Percentiles rank a stretch among this genome's conserved stretches.
Evolutionary conservation across 1,140 invertebrate genomes (phyloP).

Genomic region (Nasonia vitripennis): DNA sequence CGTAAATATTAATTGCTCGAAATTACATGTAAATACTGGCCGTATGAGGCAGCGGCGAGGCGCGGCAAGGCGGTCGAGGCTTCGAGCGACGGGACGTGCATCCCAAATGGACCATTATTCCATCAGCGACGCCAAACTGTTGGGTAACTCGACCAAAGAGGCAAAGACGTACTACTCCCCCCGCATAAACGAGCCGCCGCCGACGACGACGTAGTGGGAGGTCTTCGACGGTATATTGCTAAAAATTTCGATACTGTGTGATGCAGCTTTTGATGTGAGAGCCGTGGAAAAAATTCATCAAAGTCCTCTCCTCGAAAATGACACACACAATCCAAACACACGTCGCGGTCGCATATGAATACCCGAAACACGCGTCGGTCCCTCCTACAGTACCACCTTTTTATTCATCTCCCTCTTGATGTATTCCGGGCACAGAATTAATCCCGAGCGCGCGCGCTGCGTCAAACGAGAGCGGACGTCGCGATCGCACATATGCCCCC

Average conservation of each 20-base stretch:
- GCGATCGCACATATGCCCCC: neutral
- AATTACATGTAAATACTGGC: conserved; percentile 72
- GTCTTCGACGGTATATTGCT: too few relatives aligned
- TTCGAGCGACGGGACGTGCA: conserved; percentile 68
- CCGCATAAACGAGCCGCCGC: conserved; percentile 2
- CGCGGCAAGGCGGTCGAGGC: conserved; percentile 49
- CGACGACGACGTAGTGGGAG: too few relatives aligned
- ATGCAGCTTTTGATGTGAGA: too few relatives aligned
- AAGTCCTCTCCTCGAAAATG: neutral
- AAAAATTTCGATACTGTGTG: too few relatives aligned
- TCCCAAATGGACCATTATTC: conserved; percentile 74
- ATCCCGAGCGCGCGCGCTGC: conserved; percentile 29
- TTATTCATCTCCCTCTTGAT: conserved; percentile 27
- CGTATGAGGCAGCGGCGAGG: conserved; percentile 56
- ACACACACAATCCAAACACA: neutral
- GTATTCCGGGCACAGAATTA: conserved; percentile 25
- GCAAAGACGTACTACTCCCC: conserved; percentile 51
- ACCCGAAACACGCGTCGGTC: neutral
- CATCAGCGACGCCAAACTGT: conserved; percentile 72
- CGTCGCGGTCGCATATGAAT: neutral
- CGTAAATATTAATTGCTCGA: conserved; percentile 73
- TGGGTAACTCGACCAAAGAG: conserved; percentile 69
- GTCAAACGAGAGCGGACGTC: neutral
- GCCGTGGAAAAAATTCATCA: too few relatives aligned
- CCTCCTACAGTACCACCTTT: neutral